Percentiles rank a stretch among this genome's conserved stretches.
These are phyloP conservation scores for Aspidoscelis tigris DNA, from an alignment of 2,113 vertebrate species.

Conservation along the genomic window DNA sequence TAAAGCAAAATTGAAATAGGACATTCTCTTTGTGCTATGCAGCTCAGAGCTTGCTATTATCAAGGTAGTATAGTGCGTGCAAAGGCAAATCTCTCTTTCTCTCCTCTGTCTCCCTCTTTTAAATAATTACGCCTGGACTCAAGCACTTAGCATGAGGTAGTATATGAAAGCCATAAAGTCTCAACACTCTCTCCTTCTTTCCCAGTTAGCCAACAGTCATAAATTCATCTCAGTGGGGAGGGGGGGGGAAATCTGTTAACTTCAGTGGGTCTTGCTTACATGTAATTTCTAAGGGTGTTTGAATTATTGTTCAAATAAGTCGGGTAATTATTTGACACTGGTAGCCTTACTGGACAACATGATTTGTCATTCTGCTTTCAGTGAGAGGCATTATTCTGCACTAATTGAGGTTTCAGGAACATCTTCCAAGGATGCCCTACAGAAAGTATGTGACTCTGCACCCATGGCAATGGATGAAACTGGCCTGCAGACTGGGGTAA, in stretches of 20 bases:
- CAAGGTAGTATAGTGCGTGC: slow-evolving; percentile 59
- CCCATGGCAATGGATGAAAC: background rate
- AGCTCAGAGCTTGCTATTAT: slow-evolving; percentile 65
- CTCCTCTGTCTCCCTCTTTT: background rate
- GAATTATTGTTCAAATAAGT: too few species aligned
- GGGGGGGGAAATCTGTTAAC: background rate
- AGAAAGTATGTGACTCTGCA: background rate
- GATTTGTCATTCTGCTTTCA: background rate
- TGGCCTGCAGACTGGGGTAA: too few species aligned
- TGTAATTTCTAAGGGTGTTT: too few species aligned
- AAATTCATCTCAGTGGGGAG: slow-evolving; percentile 12
- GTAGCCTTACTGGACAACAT: background rate
- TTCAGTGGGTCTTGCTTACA: background rate
- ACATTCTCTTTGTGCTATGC: slow-evolving; percentile 68
- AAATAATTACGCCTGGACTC: slow-evolving; percentile 62
- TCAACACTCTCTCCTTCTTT: slow-evolving; percentile 72
- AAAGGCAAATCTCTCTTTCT: slow-evolving; percentile 67
- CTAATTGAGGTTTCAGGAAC: background rate
- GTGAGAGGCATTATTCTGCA: background rate
- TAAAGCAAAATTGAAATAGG: slow-evolving; percentile 35
- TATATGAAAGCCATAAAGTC: slow-evolving; percentile 70
- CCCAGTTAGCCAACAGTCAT: slow-evolving; percentile 64
- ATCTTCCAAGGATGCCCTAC: background rate
- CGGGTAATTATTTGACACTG: too few species aligned
- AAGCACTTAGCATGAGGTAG: slow-evolving; percentile 68